These are phyloP conservation scores for Odobenus rosmarus DNA, from an alignment of 2,113 vertebrate species.

Conservation along the genomic window DNA sequence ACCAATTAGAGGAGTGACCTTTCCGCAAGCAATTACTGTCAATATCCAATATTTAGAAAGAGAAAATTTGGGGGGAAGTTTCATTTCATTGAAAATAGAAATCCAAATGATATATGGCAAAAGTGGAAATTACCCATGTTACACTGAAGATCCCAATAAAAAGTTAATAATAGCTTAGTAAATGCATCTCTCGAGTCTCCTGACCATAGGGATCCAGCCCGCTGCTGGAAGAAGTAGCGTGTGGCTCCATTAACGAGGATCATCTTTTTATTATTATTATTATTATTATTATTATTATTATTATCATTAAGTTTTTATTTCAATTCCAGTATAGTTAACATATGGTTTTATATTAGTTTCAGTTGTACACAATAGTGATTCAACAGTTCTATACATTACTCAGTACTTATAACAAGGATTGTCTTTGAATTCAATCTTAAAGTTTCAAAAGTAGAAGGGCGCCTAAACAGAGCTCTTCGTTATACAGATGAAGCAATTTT, in stretches of 20 bases:
- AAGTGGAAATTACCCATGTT: neutral
- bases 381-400: neutral
- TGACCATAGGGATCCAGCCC: neutral
- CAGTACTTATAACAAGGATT: neutral
- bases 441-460: neutral
- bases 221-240: neutral
- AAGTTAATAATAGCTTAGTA: neutral
- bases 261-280: neutral
- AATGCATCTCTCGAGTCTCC: neutral
- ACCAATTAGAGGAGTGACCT: neutral
- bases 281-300: neutral
- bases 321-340: neutral
- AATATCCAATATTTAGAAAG: slow-evolving; percentile 21
- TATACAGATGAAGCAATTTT: neutral
- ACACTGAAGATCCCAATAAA: neutral
- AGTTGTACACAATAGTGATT: neutral
- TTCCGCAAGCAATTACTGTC: slow-evolving; percentile 6
- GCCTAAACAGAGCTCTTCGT: neutral
- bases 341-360: neutral
- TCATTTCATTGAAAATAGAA: slow-evolving; percentile 34
- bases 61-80: neutral
- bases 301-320: neutral
- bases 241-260: neutral
- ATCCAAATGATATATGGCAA: neutral
- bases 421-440: neutral